Conservation (phyloP, 2,113 vertebrate genomes). For the Amphilophus citrinellus region DNA sequence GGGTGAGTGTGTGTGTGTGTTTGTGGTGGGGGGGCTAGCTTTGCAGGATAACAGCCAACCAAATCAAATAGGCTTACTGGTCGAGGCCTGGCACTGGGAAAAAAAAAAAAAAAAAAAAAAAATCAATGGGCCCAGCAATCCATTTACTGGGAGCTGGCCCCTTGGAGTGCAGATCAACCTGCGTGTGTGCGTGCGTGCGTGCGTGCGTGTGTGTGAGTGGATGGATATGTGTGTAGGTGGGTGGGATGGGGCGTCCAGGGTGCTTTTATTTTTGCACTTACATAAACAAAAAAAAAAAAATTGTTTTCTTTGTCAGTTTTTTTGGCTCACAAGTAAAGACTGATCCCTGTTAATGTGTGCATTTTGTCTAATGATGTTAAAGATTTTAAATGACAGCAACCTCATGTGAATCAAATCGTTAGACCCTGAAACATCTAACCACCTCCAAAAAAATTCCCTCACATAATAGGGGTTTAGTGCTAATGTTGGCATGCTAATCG, state of each 20-base stretch:
- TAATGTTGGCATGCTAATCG: not conserved
- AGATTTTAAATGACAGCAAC: not conserved
- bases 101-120: constrained; percentile 23
- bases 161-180: constrained; percentile 60
- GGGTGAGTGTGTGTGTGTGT: constrained; percentile 24
- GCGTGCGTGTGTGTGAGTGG: constrained; percentile 24
- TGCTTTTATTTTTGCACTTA: constrained; percentile 54
- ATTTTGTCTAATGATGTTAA: not conserved
- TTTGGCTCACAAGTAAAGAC: constrained; percentile 23
- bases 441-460: not conserved
- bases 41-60: constrained; percentile 76
- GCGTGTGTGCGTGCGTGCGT: constrained; percentile 23
- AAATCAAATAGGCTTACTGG: constrained; percentile 78
- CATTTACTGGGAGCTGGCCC: constrained; percentile 76
- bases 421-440: not conserved
- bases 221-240: constrained; percentile 35
- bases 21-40: constrained; percentile 37
- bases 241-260: constrained; percentile 19
- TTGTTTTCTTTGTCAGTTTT: constrained; percentile 9
- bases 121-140: constrained; percentile 79
- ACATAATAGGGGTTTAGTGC: not conserved
- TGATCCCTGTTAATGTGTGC: not conserved
- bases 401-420: not conserved
- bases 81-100: constrained; percentile 66
- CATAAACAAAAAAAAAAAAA: constrained; percentile 34